These are phyloP conservation scores for Ophiothrix spiculata DNA, from an alignment of 35 echinoderm and acorn worm genomes.

Conservation along the genomic window DNA sequence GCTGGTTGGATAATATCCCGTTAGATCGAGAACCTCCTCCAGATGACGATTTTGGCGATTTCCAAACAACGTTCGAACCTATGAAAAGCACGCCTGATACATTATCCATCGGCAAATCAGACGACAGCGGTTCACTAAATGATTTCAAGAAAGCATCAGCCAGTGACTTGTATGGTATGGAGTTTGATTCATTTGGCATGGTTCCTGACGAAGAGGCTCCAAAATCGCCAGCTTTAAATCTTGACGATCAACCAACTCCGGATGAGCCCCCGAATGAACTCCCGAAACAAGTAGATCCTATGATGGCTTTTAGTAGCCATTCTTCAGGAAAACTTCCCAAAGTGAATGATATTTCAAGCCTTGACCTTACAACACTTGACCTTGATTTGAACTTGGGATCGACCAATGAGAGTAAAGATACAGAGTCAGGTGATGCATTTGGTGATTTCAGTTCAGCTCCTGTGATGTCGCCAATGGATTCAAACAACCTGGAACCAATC, in stretches of 20 bases:
- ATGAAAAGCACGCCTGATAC: background rate
- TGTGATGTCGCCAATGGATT: background rate
- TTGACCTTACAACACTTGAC: conserved; percentile 47
- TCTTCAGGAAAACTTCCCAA: conserved; percentile 24
- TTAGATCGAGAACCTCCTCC: conserved; percentile 3
- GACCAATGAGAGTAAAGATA: background rate
- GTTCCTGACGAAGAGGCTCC: background rate
- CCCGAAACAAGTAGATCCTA: background rate
- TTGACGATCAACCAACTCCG: conserved; percentile 17
- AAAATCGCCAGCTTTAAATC: conserved; percentile 21
- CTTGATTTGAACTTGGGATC: conserved; percentile 43
- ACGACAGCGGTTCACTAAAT: conserved; percentile 9
- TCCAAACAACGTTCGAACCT: conserved; percentile 18
- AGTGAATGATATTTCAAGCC: conserved; percentile 35
- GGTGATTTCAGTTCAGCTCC: conserved; percentile 45
- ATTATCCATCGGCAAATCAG: background rate
- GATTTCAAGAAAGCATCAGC: conserved; percentile 29
- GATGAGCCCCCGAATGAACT: background rate
- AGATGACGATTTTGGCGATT: conserved; percentile 79
- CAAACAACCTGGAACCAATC: background rate
- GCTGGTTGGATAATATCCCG: background rate
- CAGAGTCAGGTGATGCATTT: conserved; percentile 28
- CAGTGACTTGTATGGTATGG: conserved; percentile 42
- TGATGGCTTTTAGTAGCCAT: conserved; percentile 10
- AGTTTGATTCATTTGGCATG: conserved; percentile 35